A percentile compares a stretch with the other conserved stretches of the same genome.
Conservation (phyloP, 2,113 vertebrate genomes). For the Salminus brasiliensis region DNA sequence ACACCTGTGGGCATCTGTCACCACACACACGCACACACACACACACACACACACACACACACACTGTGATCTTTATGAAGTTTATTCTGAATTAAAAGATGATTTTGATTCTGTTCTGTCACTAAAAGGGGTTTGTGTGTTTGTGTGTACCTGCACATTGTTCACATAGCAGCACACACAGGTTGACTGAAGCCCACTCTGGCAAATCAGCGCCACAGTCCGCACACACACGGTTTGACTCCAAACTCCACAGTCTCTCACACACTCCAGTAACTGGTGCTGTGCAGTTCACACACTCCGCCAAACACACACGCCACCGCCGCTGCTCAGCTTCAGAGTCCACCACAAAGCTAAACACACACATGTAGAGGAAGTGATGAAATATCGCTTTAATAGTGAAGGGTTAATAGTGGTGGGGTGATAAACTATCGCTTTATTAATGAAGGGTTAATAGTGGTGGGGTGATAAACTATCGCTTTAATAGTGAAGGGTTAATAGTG, state of each 20-base stretch:
- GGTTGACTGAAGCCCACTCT: slow-evolving; percentile 85
- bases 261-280: slow-evolving; percentile 79
- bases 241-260: slow-evolving; percentile 72
- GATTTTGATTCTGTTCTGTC: neutral
- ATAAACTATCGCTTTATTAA: slow-evolving; percentile 58
- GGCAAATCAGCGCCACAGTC: slow-evolving; percentile 76
- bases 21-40: slow-evolving; percentile 13
- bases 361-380: neutral
- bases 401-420: slow-evolving; percentile 69
- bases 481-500: slow-evolving; percentile 28
- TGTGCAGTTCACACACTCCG: slow-evolving; percentile 64
- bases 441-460: slow-evolving; percentile 69
- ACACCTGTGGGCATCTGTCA: slow-evolving; percentile 76
- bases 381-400: neutral
- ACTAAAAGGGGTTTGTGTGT: neutral
- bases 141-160: slow-evolving; percentile 78
- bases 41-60: neutral
- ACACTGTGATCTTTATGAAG: neutral
- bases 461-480: slow-evolving; percentile 66
- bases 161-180: slow-evolving; percentile 83
- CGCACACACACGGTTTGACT: slow-evolving; percentile 75
- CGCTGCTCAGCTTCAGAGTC: slow-evolving; percentile 76
- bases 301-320: slow-evolving; percentile 80
- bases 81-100: neutral
- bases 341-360: slow-evolving; percentile 71